These are phyloP conservation scores for Alviniconcha marisindica DNA, from an alignment of 1,140 invertebrate species.

Conservation along the genomic window DNA sequence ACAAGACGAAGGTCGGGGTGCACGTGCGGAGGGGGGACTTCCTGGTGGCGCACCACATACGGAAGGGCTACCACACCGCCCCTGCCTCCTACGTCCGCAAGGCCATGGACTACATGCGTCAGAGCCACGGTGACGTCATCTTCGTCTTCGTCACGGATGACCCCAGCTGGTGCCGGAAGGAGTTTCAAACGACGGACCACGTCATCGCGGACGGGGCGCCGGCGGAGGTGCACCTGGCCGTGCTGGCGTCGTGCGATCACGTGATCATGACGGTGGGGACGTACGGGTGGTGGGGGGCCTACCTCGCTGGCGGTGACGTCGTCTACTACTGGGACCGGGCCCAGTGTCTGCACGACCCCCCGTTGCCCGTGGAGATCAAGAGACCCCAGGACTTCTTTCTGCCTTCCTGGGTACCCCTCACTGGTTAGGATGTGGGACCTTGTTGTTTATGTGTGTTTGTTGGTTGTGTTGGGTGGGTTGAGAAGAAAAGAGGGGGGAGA, in stretches of 20 bases:
- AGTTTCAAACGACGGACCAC: not conserved
- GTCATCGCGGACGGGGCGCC: not conserved
- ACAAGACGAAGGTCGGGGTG: slow-evolving; percentile 18
- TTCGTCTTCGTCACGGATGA: slow-evolving; percentile 38
- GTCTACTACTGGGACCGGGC: slow-evolving; percentile 55
- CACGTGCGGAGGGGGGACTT: slow-evolving; percentile 43
- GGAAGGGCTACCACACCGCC: slow-evolving; percentile 32
- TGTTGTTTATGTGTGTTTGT: no score
- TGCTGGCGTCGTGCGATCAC: slow-evolving; percentile 65
- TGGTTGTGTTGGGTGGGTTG: no score
- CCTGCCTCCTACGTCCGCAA: slow-evolving; percentile 26
- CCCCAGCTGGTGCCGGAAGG: slow-evolving; percentile 16
- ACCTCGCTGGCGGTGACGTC: slow-evolving; percentile 62
- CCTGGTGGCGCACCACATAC: not conserved
- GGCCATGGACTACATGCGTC: slow-evolving; percentile 39
- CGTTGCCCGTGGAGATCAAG: not conserved
- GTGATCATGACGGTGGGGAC: slow-evolving; percentile 66
- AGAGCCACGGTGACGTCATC: not conserved
- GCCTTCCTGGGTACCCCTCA: slow-evolving; percentile 7
- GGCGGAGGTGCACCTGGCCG: slow-evolving; percentile 66
- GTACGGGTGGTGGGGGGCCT: slow-evolving; percentile 71
- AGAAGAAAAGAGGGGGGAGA: not conserved
- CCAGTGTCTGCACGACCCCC: not conserved
- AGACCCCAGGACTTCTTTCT: not conserved
- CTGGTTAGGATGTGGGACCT: not conserved